Evolutionary conservation across 64 coral and sea anemone genomes (phyloP).

Genomic region (Montipora efflorescens): DNA sequence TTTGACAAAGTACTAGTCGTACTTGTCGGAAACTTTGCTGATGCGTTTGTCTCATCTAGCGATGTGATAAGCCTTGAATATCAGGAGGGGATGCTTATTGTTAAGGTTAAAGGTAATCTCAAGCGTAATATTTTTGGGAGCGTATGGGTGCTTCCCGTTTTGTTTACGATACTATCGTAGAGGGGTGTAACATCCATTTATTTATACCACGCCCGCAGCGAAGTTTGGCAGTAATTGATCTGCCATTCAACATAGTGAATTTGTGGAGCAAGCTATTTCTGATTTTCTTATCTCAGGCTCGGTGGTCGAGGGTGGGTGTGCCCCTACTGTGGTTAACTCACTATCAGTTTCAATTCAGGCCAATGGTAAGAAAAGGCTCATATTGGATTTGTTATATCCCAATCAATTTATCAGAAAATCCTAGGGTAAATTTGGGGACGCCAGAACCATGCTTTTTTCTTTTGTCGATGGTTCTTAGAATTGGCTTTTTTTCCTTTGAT

Average conservation of each 20-base stretch:
- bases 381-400: slow-evolving; percentile 59
- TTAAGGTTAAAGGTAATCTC: background rate
- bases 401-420: slow-evolving; percentile 66
- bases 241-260: too few relatives aligned
- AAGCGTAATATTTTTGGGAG: slow-evolving; percentile 35
- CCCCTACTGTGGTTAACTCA: slow-evolving; percentile 51
- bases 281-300: slow-evolving; percentile 8
- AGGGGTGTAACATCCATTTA: background rate
- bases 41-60: background rate
- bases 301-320: slow-evolving; percentile 4
- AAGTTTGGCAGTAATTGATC: slow-evolving; percentile 43
- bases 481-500: slow-evolving; percentile 41
- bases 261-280: too few relatives aligned
- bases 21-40: background rate
- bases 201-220: slow-evolving; percentile 45
- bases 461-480: background rate
- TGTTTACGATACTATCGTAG: background rate
- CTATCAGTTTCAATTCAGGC: too few relatives aligned
- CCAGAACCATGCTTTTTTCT: slow-evolving; percentile 22
- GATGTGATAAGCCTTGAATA: background rate
- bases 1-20: background rate
- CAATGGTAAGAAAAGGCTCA: slow-evolving; percentile 57
- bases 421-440: slow-evolving; percentile 70
- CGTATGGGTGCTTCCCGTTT: background rate
- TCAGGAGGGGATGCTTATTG: background rate